A percentile compares a stretch with the other conserved stretches of the same genome.
These are phyloP conservation scores for Plectrocnemia conspersa DNA, from an alignment of 1,140 invertebrate species.

Conservation along the genomic window DNA sequence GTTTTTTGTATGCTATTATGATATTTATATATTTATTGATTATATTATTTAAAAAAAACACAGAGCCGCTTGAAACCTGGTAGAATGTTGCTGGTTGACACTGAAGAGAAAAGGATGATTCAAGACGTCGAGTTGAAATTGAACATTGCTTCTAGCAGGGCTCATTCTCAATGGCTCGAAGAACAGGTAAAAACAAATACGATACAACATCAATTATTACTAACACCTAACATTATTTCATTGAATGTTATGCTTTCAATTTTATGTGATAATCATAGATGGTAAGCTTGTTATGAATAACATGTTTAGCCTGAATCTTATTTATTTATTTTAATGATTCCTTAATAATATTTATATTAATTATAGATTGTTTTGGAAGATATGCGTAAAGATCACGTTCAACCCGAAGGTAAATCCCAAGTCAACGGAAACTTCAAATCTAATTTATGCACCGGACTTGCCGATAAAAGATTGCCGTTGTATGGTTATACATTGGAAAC, in stretches of 20 bases:
- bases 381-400: slow-evolving; percentile 52
- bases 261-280: neutral
- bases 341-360: too few species aligned
- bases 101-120: slow-evolving; percentile 83
- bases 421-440: slow-evolving; percentile 43
- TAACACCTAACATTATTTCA: too few species aligned
- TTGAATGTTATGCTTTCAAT: too few species aligned
- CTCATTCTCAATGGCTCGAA: slow-evolving; percentile 86
- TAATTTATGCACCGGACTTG: slow-evolving; percentile 56
- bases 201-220: too few species aligned
- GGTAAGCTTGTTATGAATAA: neutral
- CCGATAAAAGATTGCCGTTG: slow-evolving; percentile 81
- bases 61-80: slow-evolving; percentile 96
- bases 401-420: slow-evolving; percentile 39
- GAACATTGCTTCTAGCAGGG: slow-evolving; percentile 78
- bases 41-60: neutral
- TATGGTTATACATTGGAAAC: slow-evolving; percentile 96
- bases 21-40: neutral
- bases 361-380: slow-evolving; percentile 66
- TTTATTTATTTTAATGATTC: too few species aligned
- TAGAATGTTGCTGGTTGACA: slow-evolving; percentile 96
- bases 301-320: too few species aligned
- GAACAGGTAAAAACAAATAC: slow-evolving; percentile 70
- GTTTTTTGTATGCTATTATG: slow-evolving; percentile 40
- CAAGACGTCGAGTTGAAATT: slow-evolving; percentile 92